These are phyloP conservation scores for Philypnodon macrostomus DNA, from an alignment of 2,797 vertebrate genomes.

Conservation along the genomic window DNA sequence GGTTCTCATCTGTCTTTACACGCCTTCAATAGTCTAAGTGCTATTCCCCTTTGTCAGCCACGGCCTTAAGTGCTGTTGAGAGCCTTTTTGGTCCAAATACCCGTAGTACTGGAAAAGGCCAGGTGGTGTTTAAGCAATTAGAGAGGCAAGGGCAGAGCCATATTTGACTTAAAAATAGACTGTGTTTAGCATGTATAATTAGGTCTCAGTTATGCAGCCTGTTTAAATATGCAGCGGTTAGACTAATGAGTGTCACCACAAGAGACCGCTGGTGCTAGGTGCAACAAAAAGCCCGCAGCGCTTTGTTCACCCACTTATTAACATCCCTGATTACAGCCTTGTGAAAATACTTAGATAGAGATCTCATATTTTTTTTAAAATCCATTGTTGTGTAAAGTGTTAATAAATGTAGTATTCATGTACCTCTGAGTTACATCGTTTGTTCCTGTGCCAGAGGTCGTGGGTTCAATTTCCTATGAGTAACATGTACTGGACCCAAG, in stretches of 20 bases:
- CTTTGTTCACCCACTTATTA: slow-evolving; percentile 38
- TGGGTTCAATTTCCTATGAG: too few relatives aligned
- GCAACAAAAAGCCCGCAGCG: slow-evolving; percentile 39
- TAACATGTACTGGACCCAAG: too few relatives aligned
- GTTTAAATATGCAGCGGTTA: slow-evolving; percentile 46
- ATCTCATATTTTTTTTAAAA: slow-evolving; percentile 24
- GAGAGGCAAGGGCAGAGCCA: slow-evolving; percentile 35
- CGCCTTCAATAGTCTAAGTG: slow-evolving; percentile 40
- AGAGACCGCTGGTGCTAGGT: slow-evolving; percentile 33
- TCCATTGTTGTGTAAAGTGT: neutral
- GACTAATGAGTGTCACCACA: slow-evolving; percentile 49
- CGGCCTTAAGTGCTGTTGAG: slow-evolving; percentile 42
- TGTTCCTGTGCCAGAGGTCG: too few relatives aligned
- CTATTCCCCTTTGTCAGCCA: slow-evolving; percentile 29
- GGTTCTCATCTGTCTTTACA: slow-evolving; percentile 42
- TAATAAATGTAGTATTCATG: too few relatives aligned
- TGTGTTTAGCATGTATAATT: slow-evolving; percentile 51
- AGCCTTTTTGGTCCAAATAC: slow-evolving; percentile 24
- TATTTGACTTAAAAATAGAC: slow-evolving; percentile 56
- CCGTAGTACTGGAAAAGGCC: slow-evolving; percentile 22
- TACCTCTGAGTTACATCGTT: too few relatives aligned
- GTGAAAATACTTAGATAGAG: slow-evolving; percentile 19
- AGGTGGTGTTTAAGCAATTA: slow-evolving; percentile 49
- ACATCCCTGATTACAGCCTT: slow-evolving; percentile 41
- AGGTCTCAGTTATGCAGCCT: slow-evolving; percentile 30